These are phyloP conservation scores for Chironex yamaguchii DNA, from an alignment of 30 jellyfish, hydroid and myxozoan species.

Conservation along the genomic window DNA sequence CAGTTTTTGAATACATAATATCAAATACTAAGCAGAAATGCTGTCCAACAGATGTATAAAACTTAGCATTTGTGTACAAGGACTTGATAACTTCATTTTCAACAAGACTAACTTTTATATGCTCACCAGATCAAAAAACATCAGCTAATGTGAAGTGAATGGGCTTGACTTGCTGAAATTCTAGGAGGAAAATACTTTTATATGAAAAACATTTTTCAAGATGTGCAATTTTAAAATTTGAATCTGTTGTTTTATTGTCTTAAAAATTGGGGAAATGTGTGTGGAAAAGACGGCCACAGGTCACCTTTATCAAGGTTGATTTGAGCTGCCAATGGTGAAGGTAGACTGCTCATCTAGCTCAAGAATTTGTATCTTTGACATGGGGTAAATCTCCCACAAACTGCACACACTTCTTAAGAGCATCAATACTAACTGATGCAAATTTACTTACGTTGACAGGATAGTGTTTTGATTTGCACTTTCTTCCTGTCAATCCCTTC, in stretches of 20 bases:
- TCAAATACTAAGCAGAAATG: slow-evolving; percentile 34
- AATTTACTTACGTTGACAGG: slow-evolving; percentile 7
- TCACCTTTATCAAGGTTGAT: slow-evolving; percentile 20
- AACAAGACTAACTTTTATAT: neutral
- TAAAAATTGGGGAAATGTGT: slow-evolving; percentile 6
- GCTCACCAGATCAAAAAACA: too few species aligned
- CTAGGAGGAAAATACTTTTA: neutral
- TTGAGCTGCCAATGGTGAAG: slow-evolving; percentile 30
- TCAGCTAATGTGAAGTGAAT: slow-evolving; percentile 13
- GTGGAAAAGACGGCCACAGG: slow-evolving; percentile 20
- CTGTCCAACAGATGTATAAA: slow-evolving; percentile 59
- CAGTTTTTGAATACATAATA: slow-evolving; percentile 55
- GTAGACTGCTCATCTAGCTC: slow-evolving; percentile 13
- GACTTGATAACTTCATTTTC: neutral
- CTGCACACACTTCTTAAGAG: neutral
- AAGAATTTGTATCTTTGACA: neutral
- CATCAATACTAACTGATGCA: slow-evolving; percentile 7
- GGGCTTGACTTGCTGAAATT: neutral
- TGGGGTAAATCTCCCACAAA: slow-evolving; percentile 35
- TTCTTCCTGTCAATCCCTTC: slow-evolving; percentile 1
- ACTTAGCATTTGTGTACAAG: slow-evolving; percentile 25
- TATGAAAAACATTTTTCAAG: neutral
- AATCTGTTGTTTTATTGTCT: neutral
- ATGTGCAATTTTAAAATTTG: neutral
- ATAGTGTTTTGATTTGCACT: neutral